These are phyloP conservation scores for Leptinotarsa peninsularis DNA, from an alignment of 2,888 invertebrate species.

Conservation along the genomic window DNA sequence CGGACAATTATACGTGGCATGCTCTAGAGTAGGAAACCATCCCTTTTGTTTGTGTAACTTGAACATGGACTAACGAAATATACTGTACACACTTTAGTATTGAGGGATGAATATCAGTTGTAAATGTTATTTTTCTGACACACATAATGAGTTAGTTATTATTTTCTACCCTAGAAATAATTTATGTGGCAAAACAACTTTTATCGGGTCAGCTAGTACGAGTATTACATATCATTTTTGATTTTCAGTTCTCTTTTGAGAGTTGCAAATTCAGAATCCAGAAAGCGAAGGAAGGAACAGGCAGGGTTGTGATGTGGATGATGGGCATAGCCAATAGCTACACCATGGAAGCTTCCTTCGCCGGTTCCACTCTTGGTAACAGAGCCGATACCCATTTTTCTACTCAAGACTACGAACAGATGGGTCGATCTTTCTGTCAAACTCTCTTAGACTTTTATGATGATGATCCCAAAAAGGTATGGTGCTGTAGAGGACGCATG, in stretches of 20 bases:
- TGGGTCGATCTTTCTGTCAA: constrained; percentile 92
- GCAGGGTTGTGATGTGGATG: constrained; percentile 94
- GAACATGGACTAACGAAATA: too few species aligned
- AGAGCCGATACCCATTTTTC: constrained; percentile 88
- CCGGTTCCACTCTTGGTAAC: constrained; percentile 87
- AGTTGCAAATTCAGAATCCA: constrained; percentile 94
- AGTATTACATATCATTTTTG: too few species aligned
- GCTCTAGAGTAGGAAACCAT: too few species aligned
- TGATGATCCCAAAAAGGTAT: constrained; percentile 84
- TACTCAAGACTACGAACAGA: constrained; percentile 80
- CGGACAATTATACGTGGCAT: too few species aligned
- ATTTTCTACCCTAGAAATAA: too few species aligned
- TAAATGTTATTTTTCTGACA: too few species aligned
- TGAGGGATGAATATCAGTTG: too few species aligned
- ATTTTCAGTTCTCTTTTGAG: constrained; percentile 88
- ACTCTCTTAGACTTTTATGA: constrained; percentile 92
- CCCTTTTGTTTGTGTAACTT: too few species aligned
- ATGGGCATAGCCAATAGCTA: constrained; percentile 94
- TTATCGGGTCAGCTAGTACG: too few species aligned
- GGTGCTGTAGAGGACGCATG: not conserved
- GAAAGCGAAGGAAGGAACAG: constrained; percentile 94
- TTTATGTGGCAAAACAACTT: too few species aligned
- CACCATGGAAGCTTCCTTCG: constrained; percentile 95
- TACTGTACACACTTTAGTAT: too few species aligned
- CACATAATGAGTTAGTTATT: too few species aligned